Evolutionary conservation across 2,888 invertebrate genomes (phyloP), one percentile per base, ranked within the genome.

Genomic region (Aspidiotus destructor): DNA sequence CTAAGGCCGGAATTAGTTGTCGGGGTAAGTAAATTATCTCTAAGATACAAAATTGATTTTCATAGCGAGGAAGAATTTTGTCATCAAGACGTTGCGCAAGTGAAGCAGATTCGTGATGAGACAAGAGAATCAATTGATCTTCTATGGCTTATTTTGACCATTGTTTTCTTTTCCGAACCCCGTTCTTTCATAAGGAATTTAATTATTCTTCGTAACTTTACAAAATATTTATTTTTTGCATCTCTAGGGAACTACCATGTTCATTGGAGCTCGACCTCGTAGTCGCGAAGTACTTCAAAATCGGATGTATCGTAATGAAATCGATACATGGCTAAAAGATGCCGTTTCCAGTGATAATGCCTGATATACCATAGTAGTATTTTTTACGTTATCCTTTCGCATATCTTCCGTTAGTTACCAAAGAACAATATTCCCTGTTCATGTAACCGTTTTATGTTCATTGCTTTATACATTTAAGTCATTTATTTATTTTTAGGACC

Each of bases 261-360:
- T 86, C 75, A 83, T 87, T 60, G 89, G 89, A 0, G 83, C 85
- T n/a, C 79, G 88, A 67, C 85, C 86, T 5, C 80, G 88, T 60
- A 89, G 87, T 53, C 82, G 87, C 74, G 88, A 88, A 75, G 87
- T 89, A 11, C 79, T 89, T 28, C 88, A 88, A 75, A 80, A 85
- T 72, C 81, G 86, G 74, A 89, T 89, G 88, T 89, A 89, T 76
- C 84, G 84, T 71, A 76, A 81, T 9, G 88, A 89, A 74, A 88
- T 89, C 74, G 83, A 82, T 71, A 84, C 85, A 74, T 89, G 89
- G 89, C 78, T 88, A 44, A 79, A 82, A 1, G 87, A 88, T 74
- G 86, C 85, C 16, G 68, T 69, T 42, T 57, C 70, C 52, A 62
- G 52, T 52, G 70, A 70, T 17, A 70, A 69, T 40, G 28, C 8